Percentiles rank a stretch among this genome's conserved stretches.
These are phyloP conservation scores for Andrena marginata DNA, from an alignment of 2,888 invertebrate species.

Conservation along the genomic window DNA sequence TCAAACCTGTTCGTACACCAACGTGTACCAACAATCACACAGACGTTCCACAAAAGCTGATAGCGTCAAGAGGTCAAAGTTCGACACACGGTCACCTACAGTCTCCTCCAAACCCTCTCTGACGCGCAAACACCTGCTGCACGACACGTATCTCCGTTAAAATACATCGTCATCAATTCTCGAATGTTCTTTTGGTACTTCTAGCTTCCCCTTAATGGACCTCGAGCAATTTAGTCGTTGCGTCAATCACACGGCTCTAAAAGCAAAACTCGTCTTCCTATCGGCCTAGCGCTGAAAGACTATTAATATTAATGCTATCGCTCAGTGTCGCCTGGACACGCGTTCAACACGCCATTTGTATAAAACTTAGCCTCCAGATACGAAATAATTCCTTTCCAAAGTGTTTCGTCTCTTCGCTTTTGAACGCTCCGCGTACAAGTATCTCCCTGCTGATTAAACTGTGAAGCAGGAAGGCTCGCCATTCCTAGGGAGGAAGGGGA, in stretches of 20 bases:
- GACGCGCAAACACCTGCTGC: constrained; percentile 33
- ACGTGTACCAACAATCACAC: constrained; percentile 1
- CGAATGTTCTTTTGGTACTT: constrained; percentile 8
- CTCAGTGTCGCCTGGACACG: background rate
- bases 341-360: background rate
- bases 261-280: constrained; percentile 53
- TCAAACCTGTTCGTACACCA: constrained; percentile 73
- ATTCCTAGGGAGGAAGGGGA: background rate
- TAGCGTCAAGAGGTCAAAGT: constrained; percentile 69
- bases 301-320: constrained; percentile 51
- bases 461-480: background rate
- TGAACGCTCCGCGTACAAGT: background rate
- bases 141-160: too few species aligned
- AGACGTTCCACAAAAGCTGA: constrained; percentile 24
- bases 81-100: constrained; percentile 60
- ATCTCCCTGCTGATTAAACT: background rate
- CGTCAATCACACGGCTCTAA: constrained; percentile 30
- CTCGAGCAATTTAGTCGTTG: constrained; percentile 27
- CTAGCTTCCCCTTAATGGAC: constrained; percentile 26
- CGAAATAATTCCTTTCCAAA: background rate
- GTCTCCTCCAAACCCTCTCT: constrained; percentile 25
- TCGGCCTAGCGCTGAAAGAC: constrained; percentile 27
- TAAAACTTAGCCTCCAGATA: constrained; percentile 1
- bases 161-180: constrained; percentile 16
- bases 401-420: background rate